These are phyloP conservation scores for Bombus superbus DNA, from an alignment of 1,140 invertebrate genomes.

Conservation along the genomic window DNA sequence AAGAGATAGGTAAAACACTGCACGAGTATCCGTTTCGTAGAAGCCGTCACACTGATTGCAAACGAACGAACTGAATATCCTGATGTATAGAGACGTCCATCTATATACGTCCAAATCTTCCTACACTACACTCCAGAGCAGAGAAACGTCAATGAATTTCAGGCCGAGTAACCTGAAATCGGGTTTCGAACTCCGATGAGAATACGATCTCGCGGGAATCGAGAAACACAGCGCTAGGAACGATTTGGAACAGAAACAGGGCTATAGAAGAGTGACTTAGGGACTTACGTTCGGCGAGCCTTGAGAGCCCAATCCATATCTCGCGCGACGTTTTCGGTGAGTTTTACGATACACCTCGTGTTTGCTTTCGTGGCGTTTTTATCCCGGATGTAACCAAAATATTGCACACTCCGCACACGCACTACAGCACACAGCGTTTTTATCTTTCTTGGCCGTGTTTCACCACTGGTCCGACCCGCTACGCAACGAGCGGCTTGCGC, in stretches of 20 bases:
- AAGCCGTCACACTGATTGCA: background rate
- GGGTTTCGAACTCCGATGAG: background rate
- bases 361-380: constrained; percentile 28
- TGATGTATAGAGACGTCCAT: background rate
- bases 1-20: background rate
- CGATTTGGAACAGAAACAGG: background rate
- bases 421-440: constrained; percentile 58
- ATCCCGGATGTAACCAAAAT: constrained; percentile 37
- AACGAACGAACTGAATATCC: constrained; percentile 6
- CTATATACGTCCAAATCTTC: background rate
- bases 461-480: constrained; percentile 51
- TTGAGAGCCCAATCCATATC: constrained; percentile 82
- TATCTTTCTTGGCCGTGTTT: constrained; percentile 40
- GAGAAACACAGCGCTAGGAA: background rate
- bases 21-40: background rate
- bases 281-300: constrained; percentile 81
- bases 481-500: constrained; percentile 47
- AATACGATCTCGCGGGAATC: too few species aligned
- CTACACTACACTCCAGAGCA: constrained; percentile 7
- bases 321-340: constrained; percentile 77
- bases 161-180: too few species aligned
- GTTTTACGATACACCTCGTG: constrained; percentile 70
- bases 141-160: background rate
- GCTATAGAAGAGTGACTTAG: background rate
- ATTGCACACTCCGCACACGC: constrained; percentile 63